Base-by-base conservation (phyloP, 2,113 vertebrate species). In the Nettapus auritus region DNA sequence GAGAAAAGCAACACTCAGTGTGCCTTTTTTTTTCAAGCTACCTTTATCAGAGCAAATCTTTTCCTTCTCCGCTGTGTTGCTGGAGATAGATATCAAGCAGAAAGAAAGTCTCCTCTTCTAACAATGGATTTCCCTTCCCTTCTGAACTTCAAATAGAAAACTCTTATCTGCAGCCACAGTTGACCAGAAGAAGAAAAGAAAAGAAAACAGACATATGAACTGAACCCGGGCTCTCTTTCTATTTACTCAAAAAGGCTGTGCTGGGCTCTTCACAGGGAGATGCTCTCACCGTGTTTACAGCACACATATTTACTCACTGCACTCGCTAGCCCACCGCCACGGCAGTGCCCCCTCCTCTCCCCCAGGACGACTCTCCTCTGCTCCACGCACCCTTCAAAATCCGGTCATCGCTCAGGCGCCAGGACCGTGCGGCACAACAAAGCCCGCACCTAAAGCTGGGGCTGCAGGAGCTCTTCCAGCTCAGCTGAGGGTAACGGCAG, bases 141-240 rank as follows among this genome's bases (percentile, higher is more conserved):
- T 97, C 96, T 97, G 97, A 96, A 97, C 96, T 97, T 97, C 97
- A 97, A 97, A 97, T 95, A 96, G 96, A 96, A 96, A 97, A 94
- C 95, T 96, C 96, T 96, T 97, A 97, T 97, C 97, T 97, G 79
- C 92, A 97, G 95, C 96, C 94, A 96, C 97, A 97, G 97, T 97
- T 97, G 96, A 97, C 97, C 97, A 97, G 94, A 93, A 97, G 94
- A 97, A 97, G 93, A 97, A 97, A 96, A 97, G 96, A 97, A 94
- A 94, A 94, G 91, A 97, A 97, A 96, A 97, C 96, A 97, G 93
- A 96, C 89, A 92, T 83, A 96, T 93, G 95, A 95, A 96, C 95
- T 82, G 91, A 97, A 96, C 83, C 83, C 0, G 0, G 38, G 95
- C 93, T 96, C 86, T 90, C 90, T 94, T 95, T 96, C 89, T 97